Conservation (phyloP, 2,888 invertebrate genomes). For the Parnassius mnemosyne region DNA sequence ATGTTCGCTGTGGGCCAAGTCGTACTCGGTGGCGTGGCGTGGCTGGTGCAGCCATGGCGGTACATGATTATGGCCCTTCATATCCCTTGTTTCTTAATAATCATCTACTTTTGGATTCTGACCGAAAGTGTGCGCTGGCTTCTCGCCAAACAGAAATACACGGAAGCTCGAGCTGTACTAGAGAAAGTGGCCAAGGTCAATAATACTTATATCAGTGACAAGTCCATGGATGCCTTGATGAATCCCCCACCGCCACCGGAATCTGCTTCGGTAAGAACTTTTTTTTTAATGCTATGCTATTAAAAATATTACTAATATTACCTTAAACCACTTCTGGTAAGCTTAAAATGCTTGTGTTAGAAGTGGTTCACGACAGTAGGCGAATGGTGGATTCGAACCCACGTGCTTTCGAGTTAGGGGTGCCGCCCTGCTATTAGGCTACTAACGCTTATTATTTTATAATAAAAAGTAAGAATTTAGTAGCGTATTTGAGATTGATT, state of each 20-base stretch:
- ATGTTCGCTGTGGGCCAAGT: slow-evolving; percentile 88
- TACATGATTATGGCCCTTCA: slow-evolving; percentile 83
- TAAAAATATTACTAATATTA: too few relatives aligned
- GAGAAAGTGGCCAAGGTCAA: slow-evolving; percentile 83
- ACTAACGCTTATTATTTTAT: not conserved
- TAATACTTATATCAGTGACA: slow-evolving; percentile 76
- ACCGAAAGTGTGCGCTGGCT: slow-evolving; percentile 88
- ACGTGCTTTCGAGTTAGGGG: too few relatives aligned
- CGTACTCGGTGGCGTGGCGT: slow-evolving; percentile 83
- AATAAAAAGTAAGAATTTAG: too few relatives aligned
- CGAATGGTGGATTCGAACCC: too few relatives aligned
- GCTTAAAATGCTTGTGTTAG: too few relatives aligned
- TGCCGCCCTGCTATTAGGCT: too few relatives aligned
- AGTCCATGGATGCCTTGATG: slow-evolving; percentile 64
- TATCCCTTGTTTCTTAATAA: slow-evolving; percentile 83
- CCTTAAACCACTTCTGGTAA: too few relatives aligned
- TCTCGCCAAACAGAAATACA: slow-evolving; percentile 82
- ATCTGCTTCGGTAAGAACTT: not conserved
- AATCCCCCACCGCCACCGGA: slow-evolving; percentile 38
- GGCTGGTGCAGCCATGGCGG: slow-evolving; percentile 85
- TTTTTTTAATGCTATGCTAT: too few relatives aligned
- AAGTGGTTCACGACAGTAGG: too few relatives aligned
- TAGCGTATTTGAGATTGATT: too few relatives aligned
- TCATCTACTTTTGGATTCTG: slow-evolving; percentile 83
- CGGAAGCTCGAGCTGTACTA: slow-evolving; percentile 81